A percentile compares a stretch with the other conserved stretches of the same genome.
These are phyloP conservation scores for Sprattus sprattus DNA, from an alignment of 2,113 vertebrate genomes.

Conservation along the genomic window DNA sequence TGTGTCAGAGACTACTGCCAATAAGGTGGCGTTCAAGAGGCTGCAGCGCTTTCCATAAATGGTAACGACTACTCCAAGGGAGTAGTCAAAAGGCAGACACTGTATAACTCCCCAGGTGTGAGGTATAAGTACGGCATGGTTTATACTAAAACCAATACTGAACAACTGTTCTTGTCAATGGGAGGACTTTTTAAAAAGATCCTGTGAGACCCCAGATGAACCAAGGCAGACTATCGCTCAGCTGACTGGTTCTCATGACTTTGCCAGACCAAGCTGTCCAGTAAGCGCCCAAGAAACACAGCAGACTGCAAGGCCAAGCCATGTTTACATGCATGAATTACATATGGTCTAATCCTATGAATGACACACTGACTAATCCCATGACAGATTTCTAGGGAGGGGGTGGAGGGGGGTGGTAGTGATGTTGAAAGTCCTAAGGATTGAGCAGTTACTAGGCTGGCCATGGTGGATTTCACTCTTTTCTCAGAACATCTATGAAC, in stretches of 20 bases:
- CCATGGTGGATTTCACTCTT: background rate
- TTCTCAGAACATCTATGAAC: background rate
- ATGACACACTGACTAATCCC: constrained; percentile 17
- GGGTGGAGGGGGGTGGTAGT: background rate
- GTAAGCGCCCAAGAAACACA: background rate
- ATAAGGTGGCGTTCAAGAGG: background rate
- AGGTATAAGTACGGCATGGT: background rate
- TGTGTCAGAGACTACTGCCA: background rate
- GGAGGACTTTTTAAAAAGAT: background rate
- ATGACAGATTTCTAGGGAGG: background rate
- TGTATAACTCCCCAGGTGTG: background rate
- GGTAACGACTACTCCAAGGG: background rate
- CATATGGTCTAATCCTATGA: constrained; percentile 16
- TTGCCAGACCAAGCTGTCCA: constrained; percentile 11
- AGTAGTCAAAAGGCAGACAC: background rate
- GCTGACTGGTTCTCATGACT: constrained; percentile 19
- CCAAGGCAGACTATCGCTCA: background rate
- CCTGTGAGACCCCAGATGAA: background rate
- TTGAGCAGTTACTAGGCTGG: background rate
- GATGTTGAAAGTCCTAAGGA: constrained; percentile 1
- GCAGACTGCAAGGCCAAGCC: constrained; percentile 20
- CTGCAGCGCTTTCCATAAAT: background rate
- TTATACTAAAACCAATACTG: background rate
- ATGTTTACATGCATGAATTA: constrained; percentile 18
- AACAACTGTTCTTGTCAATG: background rate